Conservation (phyloP, 2,797 vertebrate genomes). For the Hippoglossus hippoglossus region DNA sequence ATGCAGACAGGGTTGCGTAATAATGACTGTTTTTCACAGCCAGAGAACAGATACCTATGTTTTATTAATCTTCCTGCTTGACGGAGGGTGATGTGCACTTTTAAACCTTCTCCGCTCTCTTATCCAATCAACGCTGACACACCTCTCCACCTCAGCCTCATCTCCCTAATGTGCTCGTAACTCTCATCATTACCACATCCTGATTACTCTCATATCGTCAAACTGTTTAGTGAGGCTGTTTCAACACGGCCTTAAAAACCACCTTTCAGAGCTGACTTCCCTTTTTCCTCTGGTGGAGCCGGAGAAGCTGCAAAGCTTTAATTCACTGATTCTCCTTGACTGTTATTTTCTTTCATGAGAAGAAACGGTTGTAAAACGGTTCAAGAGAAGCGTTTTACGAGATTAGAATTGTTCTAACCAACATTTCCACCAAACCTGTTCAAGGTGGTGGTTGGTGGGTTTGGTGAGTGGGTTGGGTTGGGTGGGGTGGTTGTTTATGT, state of each 20-base stretch:
- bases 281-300: not conserved
- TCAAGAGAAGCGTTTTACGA: not conserved
- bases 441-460: no score
- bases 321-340: not conserved
- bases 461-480: no score
- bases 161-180: conserved; percentile 25
- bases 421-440: no score
- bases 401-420: no score
- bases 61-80: conserved; percentile 59
- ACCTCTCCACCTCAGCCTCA: conserved; percentile 1
- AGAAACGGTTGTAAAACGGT: not conserved
- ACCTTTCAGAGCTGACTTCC: not conserved
- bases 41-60: conserved; percentile 43
- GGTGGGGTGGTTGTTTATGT: no score
- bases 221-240: not conserved
- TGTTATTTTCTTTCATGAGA: conserved; percentile 6
- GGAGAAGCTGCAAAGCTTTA: not conserved
- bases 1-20: conserved; percentile 58
- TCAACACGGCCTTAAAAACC: not conserved
- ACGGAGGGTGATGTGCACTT: conserved; percentile 19
- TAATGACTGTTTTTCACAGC: conserved; percentile 34
- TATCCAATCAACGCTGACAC: conserved; percentile 2
- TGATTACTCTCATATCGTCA: conserved; percentile 33
- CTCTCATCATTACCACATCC: conserved; percentile 17
- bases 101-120: conserved; percentile 1